Evolutionary conservation across 2,797 vertebrate genomes (phyloP).

Genomic region (Euphonia xanthogaster): DNA sequence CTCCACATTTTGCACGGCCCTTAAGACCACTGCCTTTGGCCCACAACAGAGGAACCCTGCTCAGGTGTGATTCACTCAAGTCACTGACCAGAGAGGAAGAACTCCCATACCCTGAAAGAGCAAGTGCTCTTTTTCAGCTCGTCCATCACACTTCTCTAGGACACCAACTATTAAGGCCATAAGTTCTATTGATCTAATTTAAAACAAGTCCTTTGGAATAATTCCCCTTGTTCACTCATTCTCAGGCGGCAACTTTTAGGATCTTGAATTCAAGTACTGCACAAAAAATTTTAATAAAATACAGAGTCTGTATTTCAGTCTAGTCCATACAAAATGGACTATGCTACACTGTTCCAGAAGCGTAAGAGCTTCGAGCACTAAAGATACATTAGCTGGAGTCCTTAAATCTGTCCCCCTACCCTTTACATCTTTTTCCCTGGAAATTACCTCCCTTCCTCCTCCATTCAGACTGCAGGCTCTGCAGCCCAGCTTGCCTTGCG

Average conservation of each 20-base stretch:
- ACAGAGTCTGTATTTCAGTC: background rate
- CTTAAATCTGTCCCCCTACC: background rate
- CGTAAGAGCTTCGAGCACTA: accelerated
- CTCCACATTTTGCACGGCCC: background rate
- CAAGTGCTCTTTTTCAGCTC: background rate
- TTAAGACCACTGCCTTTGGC: background rate
- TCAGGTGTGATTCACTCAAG: background rate
- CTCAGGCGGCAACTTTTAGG: background rate
- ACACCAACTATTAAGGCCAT: background rate
- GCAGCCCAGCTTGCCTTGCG: background rate
- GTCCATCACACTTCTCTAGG: background rate
- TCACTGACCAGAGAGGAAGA: background rate
- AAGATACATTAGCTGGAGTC: background rate
- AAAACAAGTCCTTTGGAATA: background rate
- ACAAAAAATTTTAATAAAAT: background rate
- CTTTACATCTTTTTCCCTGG: background rate
- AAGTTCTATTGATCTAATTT: background rate
- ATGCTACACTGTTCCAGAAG: background rate
- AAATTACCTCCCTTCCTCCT: background rate
- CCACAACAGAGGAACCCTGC: background rate
- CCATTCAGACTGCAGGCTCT: background rate
- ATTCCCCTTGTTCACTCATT: background rate
- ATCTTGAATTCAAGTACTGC: accelerated
- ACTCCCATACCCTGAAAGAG: background rate
- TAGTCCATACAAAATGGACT: background rate